Conservation (phyloP, 1,140 invertebrate genomes). For the Bacillus rossius region DNA sequence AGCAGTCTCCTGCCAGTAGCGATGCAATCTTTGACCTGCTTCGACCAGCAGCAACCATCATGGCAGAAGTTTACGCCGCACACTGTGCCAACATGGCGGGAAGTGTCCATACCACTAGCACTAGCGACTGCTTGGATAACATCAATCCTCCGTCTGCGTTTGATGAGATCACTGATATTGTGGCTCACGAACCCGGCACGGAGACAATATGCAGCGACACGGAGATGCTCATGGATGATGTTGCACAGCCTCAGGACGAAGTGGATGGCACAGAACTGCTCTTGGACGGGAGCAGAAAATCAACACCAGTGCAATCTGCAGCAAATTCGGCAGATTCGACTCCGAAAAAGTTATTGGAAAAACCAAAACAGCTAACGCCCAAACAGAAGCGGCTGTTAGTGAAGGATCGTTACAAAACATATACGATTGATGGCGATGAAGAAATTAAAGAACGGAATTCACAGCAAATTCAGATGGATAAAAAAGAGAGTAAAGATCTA, state of each 20-base stretch:
- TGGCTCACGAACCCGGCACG: constrained; percentile 48
- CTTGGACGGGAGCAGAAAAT: constrained; percentile 16
- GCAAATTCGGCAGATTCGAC: constrained; percentile 64
- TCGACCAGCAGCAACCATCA: constrained; percentile 41
- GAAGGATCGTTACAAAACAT: constrained; percentile 72
- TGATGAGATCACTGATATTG: constrained; percentile 54
- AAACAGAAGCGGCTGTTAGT: constrained; percentile 65
- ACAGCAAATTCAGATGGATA: too few species aligned
- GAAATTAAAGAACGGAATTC: constrained; percentile 31
- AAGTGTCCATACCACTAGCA: constrained; percentile 40
- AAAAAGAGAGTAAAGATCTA: constrained; percentile 9
- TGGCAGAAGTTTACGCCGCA: constrained; percentile 29
- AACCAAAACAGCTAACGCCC: constrained; percentile 39
- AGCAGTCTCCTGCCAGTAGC: constrained; percentile 10
- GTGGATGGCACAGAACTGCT: constrained; percentile 29
- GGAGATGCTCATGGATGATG: constrained; percentile 33
- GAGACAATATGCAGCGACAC: constrained; percentile 53
- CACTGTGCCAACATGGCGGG: constrained; percentile 26
- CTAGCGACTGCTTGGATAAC: constrained; percentile 54
- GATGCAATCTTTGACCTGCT: constrained; percentile 36
- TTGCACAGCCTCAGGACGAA: constrained; percentile 21
- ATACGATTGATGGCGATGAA: constrained; percentile 61
- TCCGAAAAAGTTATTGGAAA: constrained; percentile 50
- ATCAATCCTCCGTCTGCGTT: constrained; percentile 57
- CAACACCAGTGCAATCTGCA: constrained; percentile 45